Evolutionary conservation across 2,888 invertebrate species (phyloP).

Genomic region (Agapostemon virescens): DNA sequence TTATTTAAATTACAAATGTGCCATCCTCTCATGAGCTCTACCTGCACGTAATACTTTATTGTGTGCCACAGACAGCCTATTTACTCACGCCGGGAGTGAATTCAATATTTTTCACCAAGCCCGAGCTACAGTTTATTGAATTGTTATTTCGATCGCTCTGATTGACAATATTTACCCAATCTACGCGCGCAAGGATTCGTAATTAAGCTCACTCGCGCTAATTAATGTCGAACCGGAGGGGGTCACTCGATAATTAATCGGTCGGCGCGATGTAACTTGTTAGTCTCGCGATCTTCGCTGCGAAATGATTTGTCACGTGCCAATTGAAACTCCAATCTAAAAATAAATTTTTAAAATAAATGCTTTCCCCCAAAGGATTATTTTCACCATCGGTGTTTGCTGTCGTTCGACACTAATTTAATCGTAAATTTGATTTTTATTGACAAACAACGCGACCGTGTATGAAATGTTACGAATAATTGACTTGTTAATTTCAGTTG

Average conservation of each 20-base stretch:
- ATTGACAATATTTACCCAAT: slow-evolving; percentile 49
- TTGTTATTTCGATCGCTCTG: slow-evolving; percentile 42
- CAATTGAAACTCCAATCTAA: background rate
- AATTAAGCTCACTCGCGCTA: slow-evolving; percentile 39
- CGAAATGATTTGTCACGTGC: background rate
- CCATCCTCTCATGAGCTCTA: slow-evolving; percentile 32
- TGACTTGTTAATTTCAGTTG: background rate
- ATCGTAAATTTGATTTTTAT: background rate
- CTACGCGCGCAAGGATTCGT: slow-evolving; percentile 8
- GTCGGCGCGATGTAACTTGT: slow-evolving; percentile 5
- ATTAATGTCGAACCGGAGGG: slow-evolving; percentile 28
- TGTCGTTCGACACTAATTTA: background rate
- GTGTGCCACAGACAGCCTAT: slow-evolving; percentile 19
- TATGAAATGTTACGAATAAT: background rate
- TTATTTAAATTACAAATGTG: slow-evolving; percentile 50
- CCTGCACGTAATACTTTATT: slow-evolving; percentile 30
- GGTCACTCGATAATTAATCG: slow-evolving; percentile 13
- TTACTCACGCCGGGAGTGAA: slow-evolving; percentile 9
- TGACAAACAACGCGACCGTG: background rate
- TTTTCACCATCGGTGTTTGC: background rate
- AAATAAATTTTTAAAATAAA: background rate
- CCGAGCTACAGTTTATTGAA: slow-evolving; percentile 37
- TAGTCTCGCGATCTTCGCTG: background rate
- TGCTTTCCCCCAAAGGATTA: background rate
- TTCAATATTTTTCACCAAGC: slow-evolving; percentile 44